Conservation (phyloP, 2,113 vertebrate genomes). For the Aegithalos caudatus region DNA sequence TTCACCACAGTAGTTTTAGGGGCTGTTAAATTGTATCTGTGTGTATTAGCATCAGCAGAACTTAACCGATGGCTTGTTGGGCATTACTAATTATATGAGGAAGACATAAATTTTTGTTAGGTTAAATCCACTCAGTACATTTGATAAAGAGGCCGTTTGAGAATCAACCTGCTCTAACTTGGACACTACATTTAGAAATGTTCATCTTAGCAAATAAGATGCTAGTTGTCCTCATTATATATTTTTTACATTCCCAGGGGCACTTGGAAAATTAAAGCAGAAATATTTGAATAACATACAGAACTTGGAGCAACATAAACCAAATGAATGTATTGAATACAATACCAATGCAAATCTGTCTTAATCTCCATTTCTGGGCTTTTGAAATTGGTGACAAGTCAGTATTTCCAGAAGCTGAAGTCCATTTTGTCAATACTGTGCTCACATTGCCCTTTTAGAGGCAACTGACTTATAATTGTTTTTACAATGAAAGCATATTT, state of each 20-base stretch:
- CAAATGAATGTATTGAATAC: neutral
- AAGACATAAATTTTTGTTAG: neutral
- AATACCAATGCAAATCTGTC: neutral
- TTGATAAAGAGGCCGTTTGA: neutral
- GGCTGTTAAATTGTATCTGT: neutral
- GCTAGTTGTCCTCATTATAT: neutral
- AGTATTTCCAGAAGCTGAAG: neutral
- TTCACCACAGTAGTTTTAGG: neutral
- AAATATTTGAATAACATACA: neutral
- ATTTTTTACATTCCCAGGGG: neutral
- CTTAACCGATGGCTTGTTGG: neutral
- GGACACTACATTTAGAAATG: neutral
- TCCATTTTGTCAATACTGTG: neutral
- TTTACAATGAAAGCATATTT: neutral
- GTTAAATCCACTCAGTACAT: neutral
- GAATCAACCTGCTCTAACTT: neutral
- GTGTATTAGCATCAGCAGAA: neutral
- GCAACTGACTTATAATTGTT: neutral
- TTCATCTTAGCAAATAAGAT: neutral
- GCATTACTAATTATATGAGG: neutral
- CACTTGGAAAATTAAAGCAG: neutral
- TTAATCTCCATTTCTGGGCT: neutral
- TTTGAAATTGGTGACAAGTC: neutral
- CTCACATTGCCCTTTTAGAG: neutral
- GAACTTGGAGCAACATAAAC: neutral